Base-by-base conservation (phyloP, 1,140 invertebrate species). In the Varroa destructor region DNA sequence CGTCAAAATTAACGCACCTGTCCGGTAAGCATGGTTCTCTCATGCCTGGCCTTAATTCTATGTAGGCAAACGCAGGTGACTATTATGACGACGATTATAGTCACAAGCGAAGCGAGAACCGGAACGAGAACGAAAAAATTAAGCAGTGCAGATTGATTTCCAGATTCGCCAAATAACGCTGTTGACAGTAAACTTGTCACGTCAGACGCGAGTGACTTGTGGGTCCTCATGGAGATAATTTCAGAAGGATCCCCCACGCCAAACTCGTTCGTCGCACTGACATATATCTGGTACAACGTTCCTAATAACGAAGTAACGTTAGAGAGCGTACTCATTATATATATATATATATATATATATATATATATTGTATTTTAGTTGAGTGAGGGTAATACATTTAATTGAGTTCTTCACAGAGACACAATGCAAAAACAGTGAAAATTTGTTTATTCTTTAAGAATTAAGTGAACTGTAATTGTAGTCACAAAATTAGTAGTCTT, bases 171-270 rank as follows among this genome's bases (percentile, higher is more conserved):
- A 46, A 67, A 67, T 40, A 67, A 14, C 12, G 61, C 61, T 43
- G 40, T 67, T 46, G 61, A 36, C 5, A 67, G 61, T 43, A 67
- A 14, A 12, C 46, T 67, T 12, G 61, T 43, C 46, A 67, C 37
- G 61, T 67, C 61, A 14, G 61, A 67, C 10, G 61, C 40, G 61
- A 67, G 46, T 67, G 61, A 67, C 46, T 67, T 67, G 40, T 67
- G 61, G 40, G 76, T 77, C 10, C 72, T 73, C 8, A 73, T 71
- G 3, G 64, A 71, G 1, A 74, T 72, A 42, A 74, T 67, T 43
- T 77, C 75, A 61, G 75, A 75, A 37, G 75, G 73, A 37, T 77
- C 76, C 57, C 75, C 74, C 25, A 73, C 72, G 10, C 76, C 76
- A 56, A 73, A 76, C 10, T 73, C 72, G 67, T 77, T 77, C 12